Evolutionary conservation across 2,888 invertebrate species (phyloP).

Genomic region (Cylloceria caligata): DNA sequence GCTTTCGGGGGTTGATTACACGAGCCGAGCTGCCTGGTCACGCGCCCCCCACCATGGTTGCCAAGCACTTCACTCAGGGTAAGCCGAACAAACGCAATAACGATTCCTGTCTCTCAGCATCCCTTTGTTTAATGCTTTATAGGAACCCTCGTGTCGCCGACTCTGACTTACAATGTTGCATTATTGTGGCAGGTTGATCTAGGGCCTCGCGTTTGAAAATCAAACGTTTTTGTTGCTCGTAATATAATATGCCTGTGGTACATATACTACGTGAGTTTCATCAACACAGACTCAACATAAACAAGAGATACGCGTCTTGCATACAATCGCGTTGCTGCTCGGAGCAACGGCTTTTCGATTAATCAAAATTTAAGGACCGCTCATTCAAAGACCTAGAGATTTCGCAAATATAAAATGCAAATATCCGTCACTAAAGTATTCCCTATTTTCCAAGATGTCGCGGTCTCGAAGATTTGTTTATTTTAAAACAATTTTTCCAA

Average conservation of each 20-base stretch:
- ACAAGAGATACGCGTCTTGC: background rate
- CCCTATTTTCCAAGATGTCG: background rate
- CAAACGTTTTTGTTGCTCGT: conserved; percentile 11
- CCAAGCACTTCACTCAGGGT: conserved; percentile 83
- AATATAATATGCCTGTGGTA: conserved; percentile 7
- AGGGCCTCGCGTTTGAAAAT: background rate
- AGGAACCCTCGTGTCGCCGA: conserved; percentile 42
- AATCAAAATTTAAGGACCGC: background rate
- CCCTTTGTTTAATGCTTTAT: conserved; percentile 30
- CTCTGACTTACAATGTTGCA: conserved; percentile 20
- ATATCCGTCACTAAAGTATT: background rate
- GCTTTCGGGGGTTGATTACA: conserved; percentile 68
- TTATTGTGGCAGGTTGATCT: conserved; percentile 11
- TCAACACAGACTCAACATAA: conserved; percentile 17
- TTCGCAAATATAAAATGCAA: background rate
- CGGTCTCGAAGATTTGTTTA: background rate
- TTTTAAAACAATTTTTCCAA: background rate
- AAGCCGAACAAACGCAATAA: conserved; percentile 73
- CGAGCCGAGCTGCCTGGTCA: conserved; percentile 71
- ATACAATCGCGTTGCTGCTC: background rate
- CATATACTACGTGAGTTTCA: background rate
- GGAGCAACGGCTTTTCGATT: background rate
- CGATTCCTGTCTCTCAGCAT: conserved; percentile 58
- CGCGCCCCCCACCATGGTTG: conserved; percentile 81
- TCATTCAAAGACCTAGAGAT: background rate